Evolutionary conservation across 2,888 invertebrate genomes (phyloP).

Genomic region (Rutpela maculata): DNA sequence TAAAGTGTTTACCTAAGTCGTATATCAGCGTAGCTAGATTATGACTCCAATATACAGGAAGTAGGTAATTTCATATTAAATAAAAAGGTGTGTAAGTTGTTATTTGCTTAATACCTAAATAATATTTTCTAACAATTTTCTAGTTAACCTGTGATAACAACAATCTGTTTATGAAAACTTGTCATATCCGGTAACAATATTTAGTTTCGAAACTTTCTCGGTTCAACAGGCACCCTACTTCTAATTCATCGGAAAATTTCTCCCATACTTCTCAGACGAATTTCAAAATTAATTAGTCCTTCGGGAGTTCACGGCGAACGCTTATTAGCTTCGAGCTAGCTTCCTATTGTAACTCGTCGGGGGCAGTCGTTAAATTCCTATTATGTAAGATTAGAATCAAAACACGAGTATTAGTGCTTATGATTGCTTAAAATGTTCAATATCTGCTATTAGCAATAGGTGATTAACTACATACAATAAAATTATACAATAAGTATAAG

Average conservation of each 20-base stretch:
- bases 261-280: not conserved
- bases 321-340: constrained; percentile 13
- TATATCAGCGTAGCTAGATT: too few relatives aligned
- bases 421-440: constrained; percentile 19
- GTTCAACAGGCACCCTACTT: constrained; percentile 11
- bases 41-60: too few relatives aligned
- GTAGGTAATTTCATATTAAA: too few relatives aligned
- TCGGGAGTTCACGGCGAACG: constrained; percentile 15
- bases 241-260: constrained; percentile 4
- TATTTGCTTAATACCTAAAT: too few relatives aligned
- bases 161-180: not conserved
- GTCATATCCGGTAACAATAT: not conserved
- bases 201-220: constrained; percentile 15
- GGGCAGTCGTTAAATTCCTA: constrained; percentile 26
- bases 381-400: constrained; percentile 25
- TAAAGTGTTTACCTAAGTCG: too few relatives aligned
- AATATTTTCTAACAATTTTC: not conserved
- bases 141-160: not conserved
- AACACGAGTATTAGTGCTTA: constrained; percentile 14
- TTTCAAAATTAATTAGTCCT: constrained; percentile 26
- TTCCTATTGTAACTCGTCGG: constrained; percentile 1
- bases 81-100: too few relatives aligned
- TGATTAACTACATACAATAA: constrained; percentile 4
- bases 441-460: not conserved
- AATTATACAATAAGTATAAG: not conserved